Evolutionary conservation across 2,888 invertebrate species (phyloP), one percentile per base, ranked within the genome.

Genomic region (Ophraella communa): DNA sequence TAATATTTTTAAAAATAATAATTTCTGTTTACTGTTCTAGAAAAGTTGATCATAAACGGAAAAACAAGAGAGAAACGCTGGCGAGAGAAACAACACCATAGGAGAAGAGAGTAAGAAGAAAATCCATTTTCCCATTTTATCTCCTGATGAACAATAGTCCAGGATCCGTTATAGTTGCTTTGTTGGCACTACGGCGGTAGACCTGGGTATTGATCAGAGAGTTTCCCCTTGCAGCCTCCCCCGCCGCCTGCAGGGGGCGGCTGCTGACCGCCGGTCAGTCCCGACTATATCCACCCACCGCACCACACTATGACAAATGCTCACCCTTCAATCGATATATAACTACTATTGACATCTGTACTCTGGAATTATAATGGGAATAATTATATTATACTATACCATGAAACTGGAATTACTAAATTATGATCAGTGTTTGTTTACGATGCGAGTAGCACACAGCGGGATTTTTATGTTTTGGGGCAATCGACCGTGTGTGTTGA

Each of bases 141-240:
- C 81, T 81, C 79, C 79, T 79, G 81, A 82, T 82, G 82, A 82
- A 82, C 82, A 82, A 82, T 82, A 81, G 81, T 80, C 80, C 80
- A 81, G 82, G 80, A 82, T 82, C 81, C 81, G 81, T 81, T 82
- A 82, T 82, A 82, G 82, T 82, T 82, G 82, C 82, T 82, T 82
- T 82, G 82, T 82, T 82, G 81, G 81, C 82, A 82, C 81, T 82
- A 81, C 80, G 81, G 81, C 80, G 82, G 81, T 81, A 81, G 82
- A 81, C 82, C 82, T 82, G 82, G 80, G 82, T 82, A 82, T 82
- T 82, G 82, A 82, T 82, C 82, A 82, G 82, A 77, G 78, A 72
- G 69, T 68, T 75, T 73, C 76, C 77, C 76, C 74, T 74, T 73
- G 73, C 68, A 71, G 77, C 79, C 78, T 79, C 78, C 77, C 78